A percentile compares a stretch with the other conserved stretches of the same genome.
These are phyloP conservation scores for Polypterus bichir DNA, from an alignment of 2,113 vertebrate genomes.

Conservation along the genomic window DNA sequence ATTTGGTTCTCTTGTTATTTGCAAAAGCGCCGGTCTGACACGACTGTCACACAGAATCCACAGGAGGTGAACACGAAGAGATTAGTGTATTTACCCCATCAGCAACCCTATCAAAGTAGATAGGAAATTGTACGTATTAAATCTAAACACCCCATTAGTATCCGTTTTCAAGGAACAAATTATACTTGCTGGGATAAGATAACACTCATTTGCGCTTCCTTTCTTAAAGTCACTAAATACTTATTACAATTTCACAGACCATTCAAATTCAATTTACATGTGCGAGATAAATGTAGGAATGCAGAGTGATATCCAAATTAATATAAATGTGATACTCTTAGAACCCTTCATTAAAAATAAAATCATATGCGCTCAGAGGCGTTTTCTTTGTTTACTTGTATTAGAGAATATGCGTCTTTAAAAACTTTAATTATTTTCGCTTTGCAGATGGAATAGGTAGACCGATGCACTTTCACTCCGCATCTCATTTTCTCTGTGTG, in stretches of 20 bases:
- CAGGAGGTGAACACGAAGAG: conserved; percentile 54
- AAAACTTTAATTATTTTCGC: no score
- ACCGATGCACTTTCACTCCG: no score
- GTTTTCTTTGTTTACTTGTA: conserved; percentile 6
- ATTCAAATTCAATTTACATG: conserved; percentile 32
- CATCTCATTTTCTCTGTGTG: no score
- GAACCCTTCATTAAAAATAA: no score
- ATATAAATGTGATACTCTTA: conserved; percentile 1
- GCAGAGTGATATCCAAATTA: no score
- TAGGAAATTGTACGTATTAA: conserved; percentile 48
- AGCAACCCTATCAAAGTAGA: conserved; percentile 47
- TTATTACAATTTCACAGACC: conserved; percentile 35
- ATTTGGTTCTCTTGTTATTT: conserved; percentile 38
- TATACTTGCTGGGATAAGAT: conserved; percentile 38
- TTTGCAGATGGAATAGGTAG: no score
- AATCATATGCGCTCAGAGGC: background rate
- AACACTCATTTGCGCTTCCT: conserved; percentile 47
- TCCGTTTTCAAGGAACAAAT: conserved; percentile 31
- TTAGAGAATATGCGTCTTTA: no score
- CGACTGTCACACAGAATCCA: conserved; percentile 41
- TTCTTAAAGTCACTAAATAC: conserved; percentile 28
- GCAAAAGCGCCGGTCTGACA: conserved; percentile 45
- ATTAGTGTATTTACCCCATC: conserved; percentile 62
- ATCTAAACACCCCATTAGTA: conserved; percentile 45
- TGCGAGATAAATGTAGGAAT: background rate